phyloP scores from a whole-genome alignment of 2,113 vertebrate species.

The Leptocoma aspasia region DNA sequence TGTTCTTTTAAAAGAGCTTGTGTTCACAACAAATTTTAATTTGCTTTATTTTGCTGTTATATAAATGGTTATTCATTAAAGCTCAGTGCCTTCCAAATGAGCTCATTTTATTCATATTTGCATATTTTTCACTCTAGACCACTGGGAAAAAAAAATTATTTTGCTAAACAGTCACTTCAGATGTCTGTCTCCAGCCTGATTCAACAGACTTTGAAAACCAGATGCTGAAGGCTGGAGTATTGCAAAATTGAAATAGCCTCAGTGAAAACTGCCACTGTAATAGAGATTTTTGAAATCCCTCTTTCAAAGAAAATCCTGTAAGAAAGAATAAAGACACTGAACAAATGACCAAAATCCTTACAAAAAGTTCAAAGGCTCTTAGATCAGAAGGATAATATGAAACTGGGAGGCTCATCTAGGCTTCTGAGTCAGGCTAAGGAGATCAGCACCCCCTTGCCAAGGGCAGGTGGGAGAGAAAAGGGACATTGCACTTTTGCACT shows the following conservation, averaged over 20 bases:
- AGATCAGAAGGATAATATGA: background rate
- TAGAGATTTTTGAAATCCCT: background rate
- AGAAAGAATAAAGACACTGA: background rate
- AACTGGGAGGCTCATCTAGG: background rate
- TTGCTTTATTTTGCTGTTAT: constrained; percentile 12
- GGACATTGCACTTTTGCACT: background rate
- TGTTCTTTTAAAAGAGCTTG: constrained; percentile 23
- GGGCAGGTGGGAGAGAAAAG: background rate
- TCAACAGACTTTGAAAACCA: background rate
- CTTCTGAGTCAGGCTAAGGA: background rate
- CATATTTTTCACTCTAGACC: constrained; percentile 43
- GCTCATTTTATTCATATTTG: constrained; percentile 19
- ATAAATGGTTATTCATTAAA: constrained; percentile 48
- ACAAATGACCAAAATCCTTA: background rate
- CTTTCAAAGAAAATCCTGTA: background rate
- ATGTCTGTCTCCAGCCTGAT: background rate
- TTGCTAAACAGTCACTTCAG: constrained; percentile 12
- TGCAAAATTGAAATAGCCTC: background rate
- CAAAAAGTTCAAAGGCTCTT: background rate
- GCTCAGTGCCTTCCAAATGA: constrained; percentile 3
- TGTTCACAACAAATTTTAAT: constrained; percentile 39
- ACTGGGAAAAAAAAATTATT: background rate
- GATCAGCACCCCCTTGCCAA: background rate
- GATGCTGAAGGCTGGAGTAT: background rate
- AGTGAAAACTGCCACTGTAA: background rate